phyloP scores from a whole-genome alignment of 1,140 invertebrate species.

The Andricus grossulariae region DNA sequence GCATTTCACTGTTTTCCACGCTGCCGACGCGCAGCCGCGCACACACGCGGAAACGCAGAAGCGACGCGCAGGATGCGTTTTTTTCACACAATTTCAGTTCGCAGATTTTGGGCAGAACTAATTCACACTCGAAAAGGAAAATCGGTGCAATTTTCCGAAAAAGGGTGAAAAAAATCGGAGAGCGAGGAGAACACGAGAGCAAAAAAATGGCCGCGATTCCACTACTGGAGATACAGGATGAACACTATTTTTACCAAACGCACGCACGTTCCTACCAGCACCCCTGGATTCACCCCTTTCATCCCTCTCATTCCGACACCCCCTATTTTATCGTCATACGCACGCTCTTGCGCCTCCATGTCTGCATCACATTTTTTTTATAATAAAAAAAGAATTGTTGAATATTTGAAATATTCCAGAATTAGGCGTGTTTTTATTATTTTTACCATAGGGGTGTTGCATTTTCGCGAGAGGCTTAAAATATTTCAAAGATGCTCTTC shows the following conservation, averaged over 20 bases:
- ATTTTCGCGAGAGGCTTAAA: no score
- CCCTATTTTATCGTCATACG: slow-evolving; percentile 37
- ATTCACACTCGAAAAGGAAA: neutral
- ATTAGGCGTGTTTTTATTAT: no score
- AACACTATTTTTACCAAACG: slow-evolving; percentile 36
- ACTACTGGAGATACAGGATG: slow-evolving; percentile 41
- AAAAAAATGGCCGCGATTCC: slow-evolving; percentile 45
- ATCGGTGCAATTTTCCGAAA: neutral
- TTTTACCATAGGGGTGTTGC: no score
- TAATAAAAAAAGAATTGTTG: neutral
- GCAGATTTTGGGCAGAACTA: neutral
- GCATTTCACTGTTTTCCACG: slow-evolving; percentile 50
- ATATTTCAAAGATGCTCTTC: no score
- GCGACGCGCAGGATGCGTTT: slow-evolving; percentile 36
- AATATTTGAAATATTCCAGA: no score
- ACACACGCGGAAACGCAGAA: slow-evolving; percentile 45
- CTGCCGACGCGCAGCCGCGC: slow-evolving; percentile 53
- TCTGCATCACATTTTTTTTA: slow-evolving; percentile 25
- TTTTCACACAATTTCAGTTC: neutral
- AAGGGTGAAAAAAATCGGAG: neutral
- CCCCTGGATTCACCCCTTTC: slow-evolving; percentile 15
- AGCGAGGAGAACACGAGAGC: neutral
- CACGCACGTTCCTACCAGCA: slow-evolving; percentile 39
- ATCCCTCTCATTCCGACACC: slow-evolving; percentile 23
- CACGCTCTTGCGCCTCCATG: slow-evolving; percentile 51